Percentiles rank a stretch among this genome's conserved stretches.
These are phyloP conservation scores for Hippocampus guttulatus DNA, from an alignment of 2,113 vertebrate genomes.

Conservation along the genomic window DNA sequence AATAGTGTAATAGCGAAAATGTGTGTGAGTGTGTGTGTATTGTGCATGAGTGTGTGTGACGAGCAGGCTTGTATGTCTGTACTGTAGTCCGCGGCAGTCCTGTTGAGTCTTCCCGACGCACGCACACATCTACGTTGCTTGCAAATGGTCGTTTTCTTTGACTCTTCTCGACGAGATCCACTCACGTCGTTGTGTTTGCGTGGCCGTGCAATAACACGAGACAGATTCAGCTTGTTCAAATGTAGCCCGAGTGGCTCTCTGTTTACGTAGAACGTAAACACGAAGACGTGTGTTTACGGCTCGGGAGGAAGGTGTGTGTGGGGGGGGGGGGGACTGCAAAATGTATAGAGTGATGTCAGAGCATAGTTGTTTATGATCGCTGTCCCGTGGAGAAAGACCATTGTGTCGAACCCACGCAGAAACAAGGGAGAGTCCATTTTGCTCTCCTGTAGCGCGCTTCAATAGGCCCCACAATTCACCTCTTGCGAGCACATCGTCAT, in stretches of 20 bases:
- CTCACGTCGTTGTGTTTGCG: slow-evolving; percentile 42
- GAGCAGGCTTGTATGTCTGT: slow-evolving; percentile 5
- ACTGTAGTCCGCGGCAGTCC: slow-evolving; percentile 2
- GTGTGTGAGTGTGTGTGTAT: slow-evolving; percentile 17
- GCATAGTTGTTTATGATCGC: slow-evolving; percentile 61
- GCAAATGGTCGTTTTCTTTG: slow-evolving; percentile 35
- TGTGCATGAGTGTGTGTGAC: neutral
- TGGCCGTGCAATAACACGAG: slow-evolving; percentile 41
- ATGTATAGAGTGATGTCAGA: slow-evolving; percentile 65
- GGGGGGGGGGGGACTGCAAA: slow-evolving; percentile 19
- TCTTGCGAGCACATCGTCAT: neutral
- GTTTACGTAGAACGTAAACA: slow-evolving; percentile 64
- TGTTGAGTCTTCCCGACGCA: neutral
- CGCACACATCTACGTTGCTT: slow-evolving; percentile 18
- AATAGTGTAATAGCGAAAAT: neutral
- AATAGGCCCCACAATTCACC: slow-evolving; percentile 8
- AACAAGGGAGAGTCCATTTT: slow-evolving; percentile 62
- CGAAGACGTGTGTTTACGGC: slow-evolving; percentile 53
- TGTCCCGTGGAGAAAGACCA: slow-evolving; percentile 60
- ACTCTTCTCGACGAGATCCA: slow-evolving; percentile 45
- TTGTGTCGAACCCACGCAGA: slow-evolving; percentile 59
- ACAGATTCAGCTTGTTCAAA: slow-evolving; percentile 51
- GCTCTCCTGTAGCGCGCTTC: slow-evolving; percentile 19
- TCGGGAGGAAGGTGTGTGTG: neutral
- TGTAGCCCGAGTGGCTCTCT: slow-evolving; percentile 52